Conservation (phyloP, 1,140 invertebrate genomes). For the Drosophila serrata region DNA sequence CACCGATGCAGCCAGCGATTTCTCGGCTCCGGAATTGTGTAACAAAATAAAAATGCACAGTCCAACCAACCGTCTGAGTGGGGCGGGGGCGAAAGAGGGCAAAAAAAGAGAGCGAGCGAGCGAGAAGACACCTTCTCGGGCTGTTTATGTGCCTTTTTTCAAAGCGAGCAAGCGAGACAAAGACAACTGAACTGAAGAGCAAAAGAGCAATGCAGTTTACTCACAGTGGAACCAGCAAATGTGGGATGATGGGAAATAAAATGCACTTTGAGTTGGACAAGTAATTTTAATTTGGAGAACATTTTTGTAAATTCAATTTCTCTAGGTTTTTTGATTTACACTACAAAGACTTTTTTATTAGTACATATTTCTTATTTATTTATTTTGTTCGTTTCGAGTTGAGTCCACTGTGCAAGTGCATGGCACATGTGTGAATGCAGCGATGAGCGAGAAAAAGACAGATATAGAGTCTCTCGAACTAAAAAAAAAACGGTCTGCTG, state of each 20-base stretch:
- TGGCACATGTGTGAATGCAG: conserved; percentile 30
- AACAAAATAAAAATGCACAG: conserved; percentile 70
- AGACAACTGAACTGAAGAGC: conserved; percentile 16
- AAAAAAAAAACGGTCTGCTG: neutral
- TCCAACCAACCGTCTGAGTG: neutral
- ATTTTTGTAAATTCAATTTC: neutral
- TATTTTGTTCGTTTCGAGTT: neutral
- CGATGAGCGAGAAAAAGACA: conserved; percentile 12
- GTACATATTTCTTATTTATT: neutral
- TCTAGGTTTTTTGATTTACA: neutral
- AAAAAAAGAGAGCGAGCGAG: conserved; percentile 17
- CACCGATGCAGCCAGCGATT: conserved; percentile 46
- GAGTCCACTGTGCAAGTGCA: conserved; percentile 55
- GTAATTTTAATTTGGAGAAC: neutral
- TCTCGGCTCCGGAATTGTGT: conserved; percentile 53
- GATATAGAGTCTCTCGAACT: conserved; percentile 11
- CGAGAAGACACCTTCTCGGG: conserved; percentile 5
- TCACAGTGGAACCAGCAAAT: conserved; percentile 37
- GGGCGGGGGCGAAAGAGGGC: conserved; percentile 10
- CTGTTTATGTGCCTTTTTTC: conserved; percentile 25
- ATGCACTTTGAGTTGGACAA: neutral
- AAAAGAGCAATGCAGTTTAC: conserved; percentile 55
- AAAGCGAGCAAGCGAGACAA: conserved; percentile 26
- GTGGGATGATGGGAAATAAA: neutral
- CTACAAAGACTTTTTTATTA: neutral